Evolutionary conservation across 2,888 invertebrate species (phyloP).

Genomic region (Melolontha melolontha): DNA sequence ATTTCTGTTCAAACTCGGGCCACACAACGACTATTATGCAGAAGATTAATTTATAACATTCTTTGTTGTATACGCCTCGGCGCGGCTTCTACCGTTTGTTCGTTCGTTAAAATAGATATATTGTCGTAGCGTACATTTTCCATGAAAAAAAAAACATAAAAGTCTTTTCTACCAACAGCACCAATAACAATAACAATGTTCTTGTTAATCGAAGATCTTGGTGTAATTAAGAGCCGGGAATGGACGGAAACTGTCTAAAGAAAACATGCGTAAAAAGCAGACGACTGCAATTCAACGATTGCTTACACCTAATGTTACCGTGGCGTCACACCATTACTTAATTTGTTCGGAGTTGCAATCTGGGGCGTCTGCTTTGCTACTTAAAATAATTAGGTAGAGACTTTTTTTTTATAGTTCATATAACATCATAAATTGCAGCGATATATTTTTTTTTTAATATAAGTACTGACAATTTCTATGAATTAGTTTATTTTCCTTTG

Average conservation of each 20-base stretch:
- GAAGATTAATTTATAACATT: constrained; percentile 22
- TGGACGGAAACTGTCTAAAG: constrained; percentile 30
- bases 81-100: not conserved
- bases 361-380: too few relatives aligned
- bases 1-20: not conserved
- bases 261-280: constrained; percentile 22
- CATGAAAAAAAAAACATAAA: constrained; percentile 28
- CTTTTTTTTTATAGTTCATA: too few relatives aligned
- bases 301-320: not conserved
- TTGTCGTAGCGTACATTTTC: constrained; percentile 24
- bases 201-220: constrained; percentile 28
- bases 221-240: constrained; percentile 14
- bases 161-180: constrained; percentile 9
- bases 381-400: too few relatives aligned
- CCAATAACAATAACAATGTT: constrained; percentile 22
- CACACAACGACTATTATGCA: constrained; percentile 21
- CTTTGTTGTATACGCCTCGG: constrained; percentile 7
- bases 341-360: too few relatives aligned
- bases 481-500: too few relatives aligned
- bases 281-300: constrained; percentile 26
- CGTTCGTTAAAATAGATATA: constrained; percentile 5
- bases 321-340: too few relatives aligned
- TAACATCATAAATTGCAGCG: too few relatives aligned
- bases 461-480: too few relatives aligned
- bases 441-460: too few relatives aligned